Evolutionary conservation across 2,113 vertebrate species (phyloP), one percentile per base, ranked within the genome.

Genomic region (Chaetorhynchus papuensis): DNA sequence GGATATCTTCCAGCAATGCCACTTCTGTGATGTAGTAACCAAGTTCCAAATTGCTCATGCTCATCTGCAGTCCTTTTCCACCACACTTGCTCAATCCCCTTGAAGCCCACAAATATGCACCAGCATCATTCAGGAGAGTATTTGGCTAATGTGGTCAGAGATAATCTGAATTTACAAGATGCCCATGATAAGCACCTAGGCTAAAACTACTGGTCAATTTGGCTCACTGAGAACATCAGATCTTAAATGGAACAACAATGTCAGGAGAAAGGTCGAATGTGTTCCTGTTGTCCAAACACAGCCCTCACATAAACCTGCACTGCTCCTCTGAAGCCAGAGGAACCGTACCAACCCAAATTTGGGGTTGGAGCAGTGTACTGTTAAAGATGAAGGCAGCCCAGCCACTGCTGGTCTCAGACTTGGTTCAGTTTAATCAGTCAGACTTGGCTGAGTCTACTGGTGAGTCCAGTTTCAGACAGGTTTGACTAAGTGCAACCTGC

Each of bases 391-490:
- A 50, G 61, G 39, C 57, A 82, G 52, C 57, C 53, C 84, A 72
- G 8, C 24, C 42, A 6, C 2, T 18, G 49, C 79, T 33, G 30
- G 11, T 15, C n/a, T 79, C 94, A 68, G 45, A 10, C 39, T 72
- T 41, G 54, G n/a, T 18, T 85, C 37, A 19, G 49, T 49, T 82
- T 71, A 23, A 54, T 45, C 71, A 76, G 24, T 11, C 75, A 87
- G 53, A 22, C 44, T 79, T 87, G 93, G 69, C 80, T n/a, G 27
- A 71, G 41, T 4, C 6, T 45, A 7, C 83, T 17, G n/a, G 77
- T 10, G 45, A 72, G 54, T n/a, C 82, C 53, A 49, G 88, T 90
- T 95, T 72, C 90, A 93, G 74, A 90, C 90, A 83, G 92, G 94
- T 90, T 92, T 93, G 85, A 22, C 75, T 4, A 3, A 57, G 70